A percentile compares a stretch with the other conserved stretches of the same genome.
These are phyloP conservation scores for Daphoenositta chrysoptera DNA, from an alignment of 2,113 vertebrate genomes.

Conservation along the genomic window DNA sequence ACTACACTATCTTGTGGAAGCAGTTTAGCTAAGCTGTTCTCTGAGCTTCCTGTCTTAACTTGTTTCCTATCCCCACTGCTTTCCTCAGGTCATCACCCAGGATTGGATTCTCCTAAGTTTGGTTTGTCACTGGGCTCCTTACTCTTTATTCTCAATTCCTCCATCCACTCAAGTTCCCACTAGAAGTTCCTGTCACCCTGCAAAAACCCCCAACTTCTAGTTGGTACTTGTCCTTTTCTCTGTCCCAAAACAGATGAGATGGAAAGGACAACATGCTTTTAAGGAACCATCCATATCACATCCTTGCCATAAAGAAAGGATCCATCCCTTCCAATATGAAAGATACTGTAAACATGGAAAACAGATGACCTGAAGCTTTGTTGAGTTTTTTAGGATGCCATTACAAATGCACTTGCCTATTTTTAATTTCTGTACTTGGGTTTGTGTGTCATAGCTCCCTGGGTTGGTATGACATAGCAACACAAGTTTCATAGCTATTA, in stretches of 20 bases:
- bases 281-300: neutral
- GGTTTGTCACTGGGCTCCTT: neutral
- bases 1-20: neutral
- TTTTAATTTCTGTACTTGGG: neutral
- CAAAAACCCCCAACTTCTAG: neutral
- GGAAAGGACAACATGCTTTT: neutral
- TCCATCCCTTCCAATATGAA: neutral
- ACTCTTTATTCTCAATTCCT: neutral
- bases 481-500: neutral
- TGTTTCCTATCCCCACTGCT: neutral
- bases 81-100: neutral
- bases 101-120: neutral
- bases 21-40: neutral
- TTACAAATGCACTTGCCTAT: neutral
- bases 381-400: neutral
- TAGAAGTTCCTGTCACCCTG: neutral
- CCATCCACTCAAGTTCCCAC: neutral
- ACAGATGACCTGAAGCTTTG: neutral
- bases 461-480: neutral
- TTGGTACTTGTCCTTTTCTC: neutral
- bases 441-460: neutral
- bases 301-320: neutral
- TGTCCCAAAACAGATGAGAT: neutral
- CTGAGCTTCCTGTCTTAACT: neutral
- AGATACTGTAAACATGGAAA: neutral